These are phyloP conservation scores for Murina feae DNA, from an alignment of 2,113 vertebrate genomes.

Conservation along the genomic window DNA sequence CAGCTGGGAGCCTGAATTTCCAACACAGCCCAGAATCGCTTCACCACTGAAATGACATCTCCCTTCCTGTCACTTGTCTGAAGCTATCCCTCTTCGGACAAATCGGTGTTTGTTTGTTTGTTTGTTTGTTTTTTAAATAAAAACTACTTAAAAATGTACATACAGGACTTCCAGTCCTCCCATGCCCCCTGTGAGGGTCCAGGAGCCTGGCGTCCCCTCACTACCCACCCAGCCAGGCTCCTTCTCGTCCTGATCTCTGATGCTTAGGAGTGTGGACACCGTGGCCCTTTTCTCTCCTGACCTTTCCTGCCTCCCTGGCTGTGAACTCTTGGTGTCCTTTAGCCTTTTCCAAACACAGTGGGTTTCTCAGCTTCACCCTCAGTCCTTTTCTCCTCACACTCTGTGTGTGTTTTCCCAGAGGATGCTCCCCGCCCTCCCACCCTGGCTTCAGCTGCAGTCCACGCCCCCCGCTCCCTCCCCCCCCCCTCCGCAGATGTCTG, in stretches of 20 bases:
- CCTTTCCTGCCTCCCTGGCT: neutral
- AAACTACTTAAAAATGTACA: neutral
- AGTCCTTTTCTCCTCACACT: neutral
- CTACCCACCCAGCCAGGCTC: neutral
- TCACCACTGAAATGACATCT: neutral
- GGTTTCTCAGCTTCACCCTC: neutral
- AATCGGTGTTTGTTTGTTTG: neutral
- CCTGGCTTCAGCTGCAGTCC: no score
- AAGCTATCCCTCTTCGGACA: neutral
- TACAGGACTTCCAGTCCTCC: neutral
- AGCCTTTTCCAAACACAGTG: neutral
- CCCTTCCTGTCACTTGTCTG: neutral
- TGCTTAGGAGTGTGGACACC: no score
- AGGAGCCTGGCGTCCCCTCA: neutral
- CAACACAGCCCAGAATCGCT: neutral
- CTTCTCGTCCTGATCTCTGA: neutral
- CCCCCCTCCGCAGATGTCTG: neutral
- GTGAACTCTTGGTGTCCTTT: neutral
- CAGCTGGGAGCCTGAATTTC: neutral
- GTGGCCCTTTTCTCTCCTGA: neutral
- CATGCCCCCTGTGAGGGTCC: neutral
- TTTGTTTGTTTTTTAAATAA: neutral
- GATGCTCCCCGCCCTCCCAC: no score
- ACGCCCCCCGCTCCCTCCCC: no score
- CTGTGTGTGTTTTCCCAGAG: neutral